A percentile compares a stretch with the other conserved stretches of the same genome.
Evolutionary conservation across 2,113 vertebrate genomes (phyloP).

Genomic region (Melospiza melodia): DNA sequence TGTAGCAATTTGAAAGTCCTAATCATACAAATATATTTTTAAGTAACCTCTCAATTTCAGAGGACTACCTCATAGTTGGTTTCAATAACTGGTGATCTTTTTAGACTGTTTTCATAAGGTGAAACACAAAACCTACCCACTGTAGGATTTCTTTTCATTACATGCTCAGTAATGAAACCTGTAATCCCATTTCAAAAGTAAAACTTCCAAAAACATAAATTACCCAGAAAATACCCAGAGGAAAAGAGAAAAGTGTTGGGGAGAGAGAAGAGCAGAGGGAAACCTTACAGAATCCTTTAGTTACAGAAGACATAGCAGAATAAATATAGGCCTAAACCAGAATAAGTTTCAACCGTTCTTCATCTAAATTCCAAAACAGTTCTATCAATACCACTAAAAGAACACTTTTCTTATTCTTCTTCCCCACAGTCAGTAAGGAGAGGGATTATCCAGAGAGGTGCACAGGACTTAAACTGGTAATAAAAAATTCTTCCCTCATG

Average conservation of each 20-base stretch:
- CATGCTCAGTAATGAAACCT: neutral
- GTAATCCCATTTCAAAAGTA: neutral
- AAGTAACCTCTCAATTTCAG: neutral
- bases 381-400: neutral
- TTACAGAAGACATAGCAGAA: neutral
- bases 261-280: neutral
- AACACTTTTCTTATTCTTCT: neutral
- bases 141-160: neutral
- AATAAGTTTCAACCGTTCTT: neutral
- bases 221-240: neutral
- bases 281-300: neutral
- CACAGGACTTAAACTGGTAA: neutral
- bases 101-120: neutral
- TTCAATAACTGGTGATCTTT: neutral
- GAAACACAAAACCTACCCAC: neutral
- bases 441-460: neutral
- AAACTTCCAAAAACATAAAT: neutral
- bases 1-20: neutral
- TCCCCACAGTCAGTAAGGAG: neutral
- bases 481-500: neutral
- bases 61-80: neutral
- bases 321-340: neutral
- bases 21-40: neutral
- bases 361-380: neutral
- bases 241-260: neutral